Conservation (phyloP, 1,140 invertebrate species). For the Notospermus geniculatus region DNA sequence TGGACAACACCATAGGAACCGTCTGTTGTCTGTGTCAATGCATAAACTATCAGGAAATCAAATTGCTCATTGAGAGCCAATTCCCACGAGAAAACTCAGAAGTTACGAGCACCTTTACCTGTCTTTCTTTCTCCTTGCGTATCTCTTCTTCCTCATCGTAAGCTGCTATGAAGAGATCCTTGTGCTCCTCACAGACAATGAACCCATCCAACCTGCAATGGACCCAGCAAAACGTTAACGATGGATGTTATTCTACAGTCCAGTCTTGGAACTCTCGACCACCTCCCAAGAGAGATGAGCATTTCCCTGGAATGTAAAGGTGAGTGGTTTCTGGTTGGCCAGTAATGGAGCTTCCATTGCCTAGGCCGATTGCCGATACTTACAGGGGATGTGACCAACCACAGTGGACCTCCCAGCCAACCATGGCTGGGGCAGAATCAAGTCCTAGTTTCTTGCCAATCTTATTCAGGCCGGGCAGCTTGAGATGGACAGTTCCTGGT, state of each 20-base stretch:
- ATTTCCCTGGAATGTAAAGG: no score
- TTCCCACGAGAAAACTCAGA: no score
- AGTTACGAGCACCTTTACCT: slow-evolving; percentile 34
- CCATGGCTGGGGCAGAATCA: slow-evolving; percentile 90
- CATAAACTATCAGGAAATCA: no score
- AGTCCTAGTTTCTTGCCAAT: slow-evolving; percentile 88
- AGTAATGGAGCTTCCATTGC: no score
- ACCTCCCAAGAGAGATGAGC: no score
- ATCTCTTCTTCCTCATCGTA: slow-evolving; percentile 67
- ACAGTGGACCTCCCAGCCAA: slow-evolving; percentile 89
- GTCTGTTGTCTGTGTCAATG: no score
- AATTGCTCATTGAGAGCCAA: no score
- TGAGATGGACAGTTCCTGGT: slow-evolving; percentile 84
- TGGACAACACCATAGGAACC: no score
- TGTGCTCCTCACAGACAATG: slow-evolving; percentile 87
- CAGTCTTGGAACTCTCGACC: no score
- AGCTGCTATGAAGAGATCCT: slow-evolving; percentile 78
- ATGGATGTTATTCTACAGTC: no score
- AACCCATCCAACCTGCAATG: slow-evolving; percentile 75
- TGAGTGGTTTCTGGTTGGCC: no score
- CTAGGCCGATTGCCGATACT: slow-evolving; percentile 26
- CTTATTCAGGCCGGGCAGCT: slow-evolving; percentile 75
- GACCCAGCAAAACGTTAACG: neutral
- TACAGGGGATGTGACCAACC: slow-evolving; percentile 79
- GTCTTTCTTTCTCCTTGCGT: slow-evolving; percentile 39